These are phyloP conservation scores for Orchestia grillus DNA, from an alignment of 1,140 invertebrate species.

Conservation along the genomic window DNA sequence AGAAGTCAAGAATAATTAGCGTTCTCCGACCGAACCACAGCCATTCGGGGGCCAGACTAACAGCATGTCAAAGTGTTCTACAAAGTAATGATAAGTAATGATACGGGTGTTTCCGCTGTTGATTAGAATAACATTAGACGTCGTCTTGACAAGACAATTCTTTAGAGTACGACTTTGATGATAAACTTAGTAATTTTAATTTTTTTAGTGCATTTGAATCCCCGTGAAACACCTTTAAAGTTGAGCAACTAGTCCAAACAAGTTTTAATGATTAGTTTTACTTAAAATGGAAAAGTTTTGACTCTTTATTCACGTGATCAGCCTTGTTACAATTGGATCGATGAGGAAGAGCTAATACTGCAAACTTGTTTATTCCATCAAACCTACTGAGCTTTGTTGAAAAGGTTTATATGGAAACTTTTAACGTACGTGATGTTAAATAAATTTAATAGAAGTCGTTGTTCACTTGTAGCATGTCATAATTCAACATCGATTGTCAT, in stretches of 20 bases:
- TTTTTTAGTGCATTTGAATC: no score
- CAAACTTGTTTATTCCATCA: background rate
- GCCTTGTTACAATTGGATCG: no score
- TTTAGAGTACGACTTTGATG: background rate
- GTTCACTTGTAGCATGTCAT: no score
- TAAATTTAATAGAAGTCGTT: background rate
- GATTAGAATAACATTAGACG: background rate
- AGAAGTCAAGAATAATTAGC: background rate
- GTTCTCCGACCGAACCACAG: background rate
- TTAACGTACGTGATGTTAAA: background rate
- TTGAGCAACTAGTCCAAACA: no score
- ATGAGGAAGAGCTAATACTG: background rate
- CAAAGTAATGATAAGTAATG: background rate
- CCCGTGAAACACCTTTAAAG: no score
- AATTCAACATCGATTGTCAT: no score
- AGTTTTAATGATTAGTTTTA: no score
- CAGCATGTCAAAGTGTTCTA: background rate
- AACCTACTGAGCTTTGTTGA: background rate
- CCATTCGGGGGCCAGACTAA: background rate
- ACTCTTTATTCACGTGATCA: no score
- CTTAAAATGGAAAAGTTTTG: no score
- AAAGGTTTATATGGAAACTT: background rate
- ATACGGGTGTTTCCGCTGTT: background rate
- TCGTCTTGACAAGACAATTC: background rate
- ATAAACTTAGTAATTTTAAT: no score